Evolutionary conservation across 2,888 invertebrate genomes (phyloP), one percentile per base, ranked within the genome.

Genomic region (Proisotoma minuta): DNA sequence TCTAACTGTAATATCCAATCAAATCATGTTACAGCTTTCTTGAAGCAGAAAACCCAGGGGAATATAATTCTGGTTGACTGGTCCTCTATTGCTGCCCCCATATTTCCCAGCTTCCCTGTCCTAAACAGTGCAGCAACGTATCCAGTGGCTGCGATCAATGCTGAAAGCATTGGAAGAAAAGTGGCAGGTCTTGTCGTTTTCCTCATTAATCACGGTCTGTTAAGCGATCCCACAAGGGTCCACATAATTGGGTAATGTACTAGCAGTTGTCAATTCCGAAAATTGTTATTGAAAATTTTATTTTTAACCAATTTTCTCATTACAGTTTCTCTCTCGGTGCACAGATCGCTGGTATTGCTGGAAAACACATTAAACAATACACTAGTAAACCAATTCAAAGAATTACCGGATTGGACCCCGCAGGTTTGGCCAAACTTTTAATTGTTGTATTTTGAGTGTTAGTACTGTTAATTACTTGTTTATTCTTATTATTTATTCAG

Each of bases 41-140:
- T 69, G 15, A 69, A 69, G 43, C 63, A 66, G 27, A 57, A 62
- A 40, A 52, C 65, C 2, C 64, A 59, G 1, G 66, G 63, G 2
- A 69, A 69, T 56, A 51, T 69, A 23, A 69, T 69, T 39, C 48
- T 65, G 20, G 69, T 59, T 20, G 69, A 69, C 49, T 66, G 69
- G 66, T 63, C 65, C 57, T 54, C 66, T 20, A 43, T 69, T 8
- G 34, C 61, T 23, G 20, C n/a, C 2, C 2, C 29, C 2, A 29
- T 27, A 5, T 15, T 49, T 23, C 62, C 62, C n/a, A 59, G 59
- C 47, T 43, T 64, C 3, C 51, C 57, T 1, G 39, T 62, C 26
- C 27, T 60, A 3, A 68, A 60, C 22, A 49, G 60, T 29, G 59
- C 48, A 27, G 39, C 62, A 10, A 60, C 56, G 5, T 63, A 60